Conservation (phyloP, 2,888 invertebrate genomes). For the Leistus spinibarbis region DNA sequence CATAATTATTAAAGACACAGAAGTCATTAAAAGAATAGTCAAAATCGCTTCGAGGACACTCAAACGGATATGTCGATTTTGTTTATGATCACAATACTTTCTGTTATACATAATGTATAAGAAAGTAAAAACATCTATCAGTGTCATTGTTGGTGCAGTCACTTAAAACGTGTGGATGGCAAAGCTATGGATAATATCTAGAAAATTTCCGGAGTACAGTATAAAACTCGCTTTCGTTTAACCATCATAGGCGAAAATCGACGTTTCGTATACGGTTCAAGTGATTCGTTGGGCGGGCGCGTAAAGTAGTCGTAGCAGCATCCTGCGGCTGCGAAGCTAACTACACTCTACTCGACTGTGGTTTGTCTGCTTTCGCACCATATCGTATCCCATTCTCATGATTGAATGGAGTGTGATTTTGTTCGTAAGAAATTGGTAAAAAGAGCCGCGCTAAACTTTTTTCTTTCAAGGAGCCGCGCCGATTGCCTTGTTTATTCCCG, state of each 20-base stretch:
- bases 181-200: background rate
- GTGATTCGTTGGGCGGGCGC: background rate
- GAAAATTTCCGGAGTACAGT: background rate
- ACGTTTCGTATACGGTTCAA: background rate
- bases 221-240: background rate
- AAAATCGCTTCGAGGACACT: too few species aligned
- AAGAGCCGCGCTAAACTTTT: background rate
- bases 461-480: background rate
- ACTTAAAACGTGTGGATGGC: background rate
- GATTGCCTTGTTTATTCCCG: background rate
- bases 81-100: too few species aligned
- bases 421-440: background rate
- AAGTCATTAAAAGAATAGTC: too few species aligned
- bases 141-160: background rate
- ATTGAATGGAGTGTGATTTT: slow-evolving; percentile 20
- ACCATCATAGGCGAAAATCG: background rate
- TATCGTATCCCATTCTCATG: background rate
- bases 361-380: background rate
- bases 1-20: too few species aligned
- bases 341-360: background rate
- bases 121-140: background rate
- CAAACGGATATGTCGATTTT: too few species aligned
- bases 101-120: background rate
- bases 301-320: background rate
- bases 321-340: background rate